Evolutionary conservation across 2,113 vertebrate species (phyloP).

Genomic region (Bos taurus): DNA sequence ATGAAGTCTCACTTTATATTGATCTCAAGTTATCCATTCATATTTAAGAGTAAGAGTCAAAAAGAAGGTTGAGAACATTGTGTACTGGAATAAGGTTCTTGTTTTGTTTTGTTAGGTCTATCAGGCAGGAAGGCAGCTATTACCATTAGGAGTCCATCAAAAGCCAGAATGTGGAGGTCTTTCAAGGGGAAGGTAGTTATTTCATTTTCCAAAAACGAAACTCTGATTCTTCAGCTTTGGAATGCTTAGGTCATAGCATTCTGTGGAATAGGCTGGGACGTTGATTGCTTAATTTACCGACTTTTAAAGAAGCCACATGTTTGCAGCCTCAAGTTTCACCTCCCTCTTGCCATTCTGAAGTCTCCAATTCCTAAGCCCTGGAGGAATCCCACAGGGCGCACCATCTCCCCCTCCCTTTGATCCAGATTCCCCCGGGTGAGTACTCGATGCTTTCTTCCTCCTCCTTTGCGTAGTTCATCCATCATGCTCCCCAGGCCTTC

Average conservation of each 20-base stretch:
- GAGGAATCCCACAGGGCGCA: neutral
- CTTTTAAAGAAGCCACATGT: neutral
- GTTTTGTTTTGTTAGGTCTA: neutral
- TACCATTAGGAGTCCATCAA: neutral
- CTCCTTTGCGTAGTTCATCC: accelerated
- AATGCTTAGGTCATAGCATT: neutral
- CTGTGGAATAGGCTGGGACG: neutral
- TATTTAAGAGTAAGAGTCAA: neutral
- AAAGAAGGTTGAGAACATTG: neutral
- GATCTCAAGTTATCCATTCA: neutral
- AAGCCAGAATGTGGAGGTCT: neutral
- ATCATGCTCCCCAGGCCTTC: neutral
- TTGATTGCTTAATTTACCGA: neutral
- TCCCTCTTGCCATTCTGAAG: neutral
- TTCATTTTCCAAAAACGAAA: neutral
- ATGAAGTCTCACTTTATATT: neutral
- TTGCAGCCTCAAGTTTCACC: neutral
- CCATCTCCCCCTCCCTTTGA: neutral
- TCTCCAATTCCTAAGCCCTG: neutral
- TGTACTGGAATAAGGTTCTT: neutral
- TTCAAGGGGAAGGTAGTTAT: neutral
- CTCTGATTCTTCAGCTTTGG: neutral
- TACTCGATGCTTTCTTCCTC: neutral
- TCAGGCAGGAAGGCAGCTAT: neutral
- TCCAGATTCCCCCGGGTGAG: neutral